These are phyloP conservation scores for Crotalus helleri DNA, from an alignment of 2,113 vertebrate genomes.

Conservation along the genomic window DNA sequence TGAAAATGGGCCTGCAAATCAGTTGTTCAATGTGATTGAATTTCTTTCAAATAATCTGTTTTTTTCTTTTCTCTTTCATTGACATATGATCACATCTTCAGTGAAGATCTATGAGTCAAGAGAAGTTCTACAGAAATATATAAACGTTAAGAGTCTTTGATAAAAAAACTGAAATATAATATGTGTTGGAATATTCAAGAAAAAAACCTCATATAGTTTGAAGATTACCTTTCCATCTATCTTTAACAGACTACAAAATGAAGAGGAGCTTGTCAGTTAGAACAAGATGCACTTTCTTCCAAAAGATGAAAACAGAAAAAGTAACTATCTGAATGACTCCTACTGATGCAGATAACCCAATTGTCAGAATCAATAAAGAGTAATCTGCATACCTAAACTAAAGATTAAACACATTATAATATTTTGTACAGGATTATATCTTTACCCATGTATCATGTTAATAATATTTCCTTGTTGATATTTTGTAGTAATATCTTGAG, in stretches of 20 bases:
- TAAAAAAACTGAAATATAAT: not conserved
- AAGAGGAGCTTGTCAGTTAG: not conserved
- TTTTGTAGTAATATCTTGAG: slow-evolving; percentile 6
- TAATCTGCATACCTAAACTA: not conserved
- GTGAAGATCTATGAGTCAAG: not conserved
- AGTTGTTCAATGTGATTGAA: not conserved
- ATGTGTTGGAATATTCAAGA: not conserved
- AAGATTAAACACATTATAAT: not conserved
- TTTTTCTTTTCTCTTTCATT: not conserved
- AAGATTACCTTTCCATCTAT: not conserved
- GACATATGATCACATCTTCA: not conserved
- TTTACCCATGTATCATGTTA: not conserved
- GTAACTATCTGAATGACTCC: fast-evolving
- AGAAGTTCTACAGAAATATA: not conserved
- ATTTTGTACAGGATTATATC: not conserved
- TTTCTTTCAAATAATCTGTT: not conserved
- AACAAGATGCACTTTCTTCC: not conserved
- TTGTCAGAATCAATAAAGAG: not conserved
- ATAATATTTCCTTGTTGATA: not conserved
- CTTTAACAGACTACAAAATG: not conserved
- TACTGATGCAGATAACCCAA: fast-evolving
- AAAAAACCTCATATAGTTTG: not conserved
- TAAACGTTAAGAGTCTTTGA: not conserved
- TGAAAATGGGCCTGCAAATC: not conserved
- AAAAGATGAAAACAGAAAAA: not conserved